These are phyloP conservation scores for Amphiprion percula DNA, from an alignment of 2,113 vertebrate species.

Conservation along the genomic window DNA sequence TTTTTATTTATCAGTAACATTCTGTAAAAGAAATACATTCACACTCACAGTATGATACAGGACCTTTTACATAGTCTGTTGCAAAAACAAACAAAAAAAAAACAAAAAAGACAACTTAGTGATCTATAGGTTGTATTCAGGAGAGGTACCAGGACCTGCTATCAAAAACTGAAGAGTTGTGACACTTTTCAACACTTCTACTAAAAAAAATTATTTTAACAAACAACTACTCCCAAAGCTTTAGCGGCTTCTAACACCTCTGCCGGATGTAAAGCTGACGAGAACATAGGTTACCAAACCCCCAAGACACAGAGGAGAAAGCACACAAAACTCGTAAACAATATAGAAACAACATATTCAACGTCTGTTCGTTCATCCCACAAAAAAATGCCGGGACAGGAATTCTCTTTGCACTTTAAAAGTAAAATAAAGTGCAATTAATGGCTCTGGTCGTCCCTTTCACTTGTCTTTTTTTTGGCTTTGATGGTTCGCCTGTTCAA, in stretches of 20 bases:
- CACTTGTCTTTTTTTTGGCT: slow-evolving; percentile 26
- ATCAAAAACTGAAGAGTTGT: slow-evolving; percentile 21
- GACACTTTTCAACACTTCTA: slow-evolving; percentile 35
- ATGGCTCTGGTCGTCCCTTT: slow-evolving; percentile 66
- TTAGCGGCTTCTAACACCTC: slow-evolving; percentile 2
- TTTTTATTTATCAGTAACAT: slow-evolving; percentile 85
- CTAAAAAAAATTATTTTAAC: background rate
- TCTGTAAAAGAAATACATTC: slow-evolving; percentile 85
- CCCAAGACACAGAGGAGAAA: slow-evolving; percentile 18
- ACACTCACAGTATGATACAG: slow-evolving; percentile 85
- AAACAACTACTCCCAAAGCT: slow-evolving; percentile 10
- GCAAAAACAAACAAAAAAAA: slow-evolving; percentile 58
- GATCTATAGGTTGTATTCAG: slow-evolving; percentile 58
- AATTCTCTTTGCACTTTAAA: slow-evolving; percentile 36
- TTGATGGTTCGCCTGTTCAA: slow-evolving; percentile 30
- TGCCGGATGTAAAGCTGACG: slow-evolving; percentile 6
- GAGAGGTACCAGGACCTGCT: slow-evolving; percentile 38
- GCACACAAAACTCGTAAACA: slow-evolving; percentile 63
- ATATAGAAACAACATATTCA: slow-evolving; percentile 48
- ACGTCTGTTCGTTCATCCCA: slow-evolving; percentile 13
- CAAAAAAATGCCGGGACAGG: slow-evolving; percentile 11
- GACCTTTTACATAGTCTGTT: slow-evolving; percentile 75
- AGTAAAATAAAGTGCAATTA: slow-evolving; percentile 61
- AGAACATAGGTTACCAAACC: background rate
- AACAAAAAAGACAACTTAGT: slow-evolving; percentile 63